A percentile compares a stretch with the other conserved stretches of the same genome.
Conservation (phyloP, 2,797 vertebrate genomes). For the Muscicapa comitata region DNA sequence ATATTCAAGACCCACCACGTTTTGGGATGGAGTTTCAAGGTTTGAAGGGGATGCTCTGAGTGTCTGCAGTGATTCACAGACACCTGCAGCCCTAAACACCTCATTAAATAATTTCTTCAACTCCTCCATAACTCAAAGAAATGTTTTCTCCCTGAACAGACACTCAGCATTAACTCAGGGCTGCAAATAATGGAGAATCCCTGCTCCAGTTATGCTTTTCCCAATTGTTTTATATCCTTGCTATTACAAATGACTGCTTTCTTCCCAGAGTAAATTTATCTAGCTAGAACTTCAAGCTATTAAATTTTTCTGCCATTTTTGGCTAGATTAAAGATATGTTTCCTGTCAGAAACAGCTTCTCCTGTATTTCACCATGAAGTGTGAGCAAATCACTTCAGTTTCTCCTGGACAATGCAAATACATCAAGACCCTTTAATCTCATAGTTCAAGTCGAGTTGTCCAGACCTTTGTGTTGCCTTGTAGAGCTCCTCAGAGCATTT, state of each 20-base stretch:
- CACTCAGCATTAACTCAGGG: neutral
- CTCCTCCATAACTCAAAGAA: neutral
- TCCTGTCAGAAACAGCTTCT: neutral
- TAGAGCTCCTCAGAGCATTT: neutral
- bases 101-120: neutral
- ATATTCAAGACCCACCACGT: neutral
- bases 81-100: neutral
- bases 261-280: slow-evolving; percentile 9
- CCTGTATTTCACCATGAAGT: neutral
- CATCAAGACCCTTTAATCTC: neutral
- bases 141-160: neutral
- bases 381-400: neutral
- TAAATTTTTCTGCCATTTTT: neutral
- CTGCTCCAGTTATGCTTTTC: neutral
- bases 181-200: neutral
- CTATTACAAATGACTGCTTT: neutral
- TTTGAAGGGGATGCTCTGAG: neutral
- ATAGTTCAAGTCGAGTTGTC: neutral
- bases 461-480: neutral
- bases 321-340: neutral
- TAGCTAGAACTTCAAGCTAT: neutral
- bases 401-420: neutral
- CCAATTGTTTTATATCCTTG: neutral
- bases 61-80: neutral
- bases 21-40: neutral